Percentiles rank a stretch among this genome's conserved stretches.
These are phyloP conservation scores for Murina feae DNA, from an alignment of 2,113 vertebrate genomes.

Conservation along the genomic window DNA sequence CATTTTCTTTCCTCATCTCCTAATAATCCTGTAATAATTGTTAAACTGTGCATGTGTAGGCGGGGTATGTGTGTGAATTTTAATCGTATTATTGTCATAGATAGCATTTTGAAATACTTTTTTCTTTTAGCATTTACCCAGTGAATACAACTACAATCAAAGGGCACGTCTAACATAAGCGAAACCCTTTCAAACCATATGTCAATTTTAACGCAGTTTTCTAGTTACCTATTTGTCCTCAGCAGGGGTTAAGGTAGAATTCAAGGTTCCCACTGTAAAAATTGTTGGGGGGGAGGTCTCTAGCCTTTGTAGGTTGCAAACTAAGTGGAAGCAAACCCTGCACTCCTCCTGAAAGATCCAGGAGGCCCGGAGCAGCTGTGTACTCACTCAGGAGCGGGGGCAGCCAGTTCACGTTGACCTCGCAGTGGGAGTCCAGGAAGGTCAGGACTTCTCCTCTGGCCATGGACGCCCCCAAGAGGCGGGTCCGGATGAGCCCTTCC, in stretches of 20 bases:
- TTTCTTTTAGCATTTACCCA: neutral
- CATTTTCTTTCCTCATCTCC: neutral
- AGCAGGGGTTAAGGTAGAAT: neutral
- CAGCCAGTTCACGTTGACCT: constrained; percentile 93
- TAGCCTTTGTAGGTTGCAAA: neutral
- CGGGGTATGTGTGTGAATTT: neutral
- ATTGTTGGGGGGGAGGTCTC: neutral
- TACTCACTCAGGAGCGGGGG: constrained; percentile 91
- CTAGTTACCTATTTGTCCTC: neutral
- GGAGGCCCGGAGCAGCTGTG: rapidly evolving
- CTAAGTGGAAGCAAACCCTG: neutral
- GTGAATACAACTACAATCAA: neutral
- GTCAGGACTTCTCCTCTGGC: constrained; percentile 91
- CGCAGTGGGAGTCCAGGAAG: constrained; percentile 92
- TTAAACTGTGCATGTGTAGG: neutral
- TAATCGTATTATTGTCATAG: neutral
- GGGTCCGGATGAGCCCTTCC: constrained; percentile 90
- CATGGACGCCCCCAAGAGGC: constrained; percentile 88
- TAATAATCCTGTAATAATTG: neutral
- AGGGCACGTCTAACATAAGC: neutral
- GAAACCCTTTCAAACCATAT: neutral
- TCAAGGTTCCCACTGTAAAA: neutral
- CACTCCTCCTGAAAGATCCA: neutral
- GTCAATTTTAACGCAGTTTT: neutral
- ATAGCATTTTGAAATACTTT: neutral